Evolutionary conservation across 2,113 vertebrate genomes (phyloP), one percentile per base, ranked within the genome.

Genomic region (Paratilapia polleni): DNA sequence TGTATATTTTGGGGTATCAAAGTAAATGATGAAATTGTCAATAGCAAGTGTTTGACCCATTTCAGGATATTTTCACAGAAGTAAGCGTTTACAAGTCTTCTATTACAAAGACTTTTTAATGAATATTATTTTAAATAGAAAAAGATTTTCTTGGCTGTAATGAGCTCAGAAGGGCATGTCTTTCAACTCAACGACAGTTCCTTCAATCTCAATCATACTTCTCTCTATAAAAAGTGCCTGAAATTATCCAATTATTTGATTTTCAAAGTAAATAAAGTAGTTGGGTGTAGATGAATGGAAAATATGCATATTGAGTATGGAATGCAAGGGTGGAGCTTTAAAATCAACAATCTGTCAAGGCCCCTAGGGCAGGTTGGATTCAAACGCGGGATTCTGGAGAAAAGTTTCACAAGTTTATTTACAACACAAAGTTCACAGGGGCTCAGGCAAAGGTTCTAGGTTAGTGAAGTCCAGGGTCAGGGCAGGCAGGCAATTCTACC

Each of bases 21-120:
- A 60, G 7, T 60, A 60, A 28, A 60, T 60, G 8, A 28, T 59
- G 14, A 26, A 59, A 15, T 60, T 8, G 28, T 17, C 58, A 17
- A 8, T 2, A 60, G 26, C 26, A 60, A 8, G 14, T 31, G 14
- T 9, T 60, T 14, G 58, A 60, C 17, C 28, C 4, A 2, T 28
- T 60, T 59, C 24, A 59, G 7, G 26, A 59, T 17, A 28, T 28
- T 59, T 59, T 28, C 13, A 59, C 26, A 59, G 24, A 28, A 59
- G 14, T 2, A 59, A 59, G 24, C 8, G 26, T 28, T 60, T 60
- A 8, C 24, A 26, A 28, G 24, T 14, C 13, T 4, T 59, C 15
- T 43, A 5, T 14, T 12, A 43, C 13, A 5, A 9, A 38, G 1
- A 41, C 38, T 58, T 57, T 1, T 59, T 15, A 1, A 0, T 4